Evolutionary conservation across 1,140 invertebrate genomes (phyloP), one percentile per base, ranked within the genome.

Genomic region (Oedothorax gibbosus): DNA sequence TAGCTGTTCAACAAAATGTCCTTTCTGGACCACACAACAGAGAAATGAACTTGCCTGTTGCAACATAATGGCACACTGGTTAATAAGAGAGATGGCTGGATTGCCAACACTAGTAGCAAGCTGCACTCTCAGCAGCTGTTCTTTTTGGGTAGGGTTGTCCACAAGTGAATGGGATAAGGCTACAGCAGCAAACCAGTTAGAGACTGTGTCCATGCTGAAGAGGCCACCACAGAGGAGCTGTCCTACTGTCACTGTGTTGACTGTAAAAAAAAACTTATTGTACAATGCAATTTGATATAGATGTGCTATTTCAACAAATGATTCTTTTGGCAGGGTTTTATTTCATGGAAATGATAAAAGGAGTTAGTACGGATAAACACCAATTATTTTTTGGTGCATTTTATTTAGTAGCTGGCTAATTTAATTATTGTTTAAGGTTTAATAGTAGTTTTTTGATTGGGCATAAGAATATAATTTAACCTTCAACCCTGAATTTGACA

Each of bases 181-280:
- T 7, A 99, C 95, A 0, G 97, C 92, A 0, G 96, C 95, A 90
- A 99, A 98, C 98, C 98, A 99, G 89, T 97, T 98, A n/a, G 95
- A 97, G n/a, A 98, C 90, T 18, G 95, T 91, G 89, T 99, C 98
- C 0, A 92, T 90, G 68, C 95, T 97, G 90, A 99, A 99, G 14
- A 99, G 91, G 0, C 98, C 97, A 20, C 95, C 95, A 89, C 97
- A 99, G 5, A 99, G 91, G n/a, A 99, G 91, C 90, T 99, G 97
- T 0, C 98, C 98, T 60, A 92, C 91, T 62, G 92, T 92, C 69
- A 93, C 80, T 51, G 87, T 87, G 71, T 84, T 89, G 21, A 87
- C 87, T 79, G 86, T 49, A 1, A 69, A 7, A 51, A 50, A 35
- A 35, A 5, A 35, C 1, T 35, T n/a, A n/a, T 35, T 35, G 35